These are phyloP conservation scores for Chrosomus eos DNA, from an alignment of 2,797 vertebrate species.

Conservation along the genomic window DNA sequence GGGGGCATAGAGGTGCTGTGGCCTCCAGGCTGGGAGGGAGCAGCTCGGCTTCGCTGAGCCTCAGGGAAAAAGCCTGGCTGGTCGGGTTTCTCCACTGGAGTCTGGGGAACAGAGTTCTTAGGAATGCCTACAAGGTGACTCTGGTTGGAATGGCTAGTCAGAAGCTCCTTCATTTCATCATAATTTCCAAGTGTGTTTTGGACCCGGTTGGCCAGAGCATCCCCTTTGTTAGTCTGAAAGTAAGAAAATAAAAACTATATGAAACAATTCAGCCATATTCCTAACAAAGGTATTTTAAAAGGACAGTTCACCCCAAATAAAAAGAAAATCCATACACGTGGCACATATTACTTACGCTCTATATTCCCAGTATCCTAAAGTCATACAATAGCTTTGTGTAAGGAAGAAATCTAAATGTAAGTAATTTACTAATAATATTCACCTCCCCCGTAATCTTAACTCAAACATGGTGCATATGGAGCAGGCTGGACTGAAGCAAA, in stretches of 20 bases:
- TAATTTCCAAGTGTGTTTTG: constrained; percentile 93
- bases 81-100: constrained; percentile 66
- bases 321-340: neutral
- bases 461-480: neutral
- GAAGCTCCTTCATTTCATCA: constrained; percentile 84
- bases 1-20: constrained; percentile 69
- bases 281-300: neutral
- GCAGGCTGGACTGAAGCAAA: neutral
- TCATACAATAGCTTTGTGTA: neutral
- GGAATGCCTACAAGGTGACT: constrained; percentile 93
- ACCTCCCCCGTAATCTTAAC: neutral
- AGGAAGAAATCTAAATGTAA: neutral
- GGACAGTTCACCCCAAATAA: neutral
- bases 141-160: constrained; percentile 72
- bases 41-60: constrained; percentile 71
- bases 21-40: constrained; percentile 54
- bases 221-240: constrained; percentile 90
- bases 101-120: constrained; percentile 65
- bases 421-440: neutral
- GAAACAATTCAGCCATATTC: neutral
- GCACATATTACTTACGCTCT: too few species aligned
- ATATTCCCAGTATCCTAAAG: neutral
- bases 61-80: constrained; percentile 61
- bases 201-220: constrained; percentile 92
- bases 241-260: constrained; percentile 17